Evolutionary conservation across 2,797 vertebrate genomes (phyloP).

Genomic region (Anas bahamensis): DNA sequence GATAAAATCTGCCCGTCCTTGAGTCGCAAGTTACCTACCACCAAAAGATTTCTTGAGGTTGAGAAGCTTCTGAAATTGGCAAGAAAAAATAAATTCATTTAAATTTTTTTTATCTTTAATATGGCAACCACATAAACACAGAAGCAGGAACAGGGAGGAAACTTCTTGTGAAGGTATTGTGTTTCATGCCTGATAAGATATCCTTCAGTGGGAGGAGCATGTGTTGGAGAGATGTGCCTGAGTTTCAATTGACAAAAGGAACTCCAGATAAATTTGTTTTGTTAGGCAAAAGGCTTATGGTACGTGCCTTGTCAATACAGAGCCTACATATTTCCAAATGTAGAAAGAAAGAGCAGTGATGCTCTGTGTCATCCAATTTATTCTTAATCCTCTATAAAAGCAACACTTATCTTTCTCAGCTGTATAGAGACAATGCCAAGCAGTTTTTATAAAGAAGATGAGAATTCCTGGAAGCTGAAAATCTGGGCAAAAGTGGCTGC

Average conservation of each 20-base stretch:
- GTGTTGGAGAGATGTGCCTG: not conserved
- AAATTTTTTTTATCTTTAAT: not conserved
- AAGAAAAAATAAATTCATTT: not conserved
- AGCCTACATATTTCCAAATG: not conserved
- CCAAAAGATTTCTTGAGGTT: conserved; percentile 37
- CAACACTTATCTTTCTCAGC: not conserved
- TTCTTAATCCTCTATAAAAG: not conserved
- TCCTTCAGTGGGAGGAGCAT: not conserved
- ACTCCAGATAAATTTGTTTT: not conserved
- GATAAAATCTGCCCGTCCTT: conserved; percentile 92
- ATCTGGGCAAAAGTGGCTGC: not conserved
- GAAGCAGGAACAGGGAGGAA: not conserved
- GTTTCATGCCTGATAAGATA: not conserved
- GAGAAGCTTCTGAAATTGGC: not conserved
- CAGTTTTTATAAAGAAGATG: not conserved
- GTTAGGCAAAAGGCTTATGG: not conserved
- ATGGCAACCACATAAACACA: not conserved
- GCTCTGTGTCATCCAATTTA: not conserved
- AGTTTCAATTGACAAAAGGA: not conserved
- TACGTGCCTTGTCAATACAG: not conserved
- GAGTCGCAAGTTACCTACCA: conserved; percentile 81
- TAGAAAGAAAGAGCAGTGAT: not conserved
- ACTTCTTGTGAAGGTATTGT: not conserved
- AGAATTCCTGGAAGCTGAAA: not conserved
- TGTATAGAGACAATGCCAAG: not conserved